Evolutionary conservation across 2,797 vertebrate species (phyloP).

Genomic region (Margarornis squamiger): DNA sequence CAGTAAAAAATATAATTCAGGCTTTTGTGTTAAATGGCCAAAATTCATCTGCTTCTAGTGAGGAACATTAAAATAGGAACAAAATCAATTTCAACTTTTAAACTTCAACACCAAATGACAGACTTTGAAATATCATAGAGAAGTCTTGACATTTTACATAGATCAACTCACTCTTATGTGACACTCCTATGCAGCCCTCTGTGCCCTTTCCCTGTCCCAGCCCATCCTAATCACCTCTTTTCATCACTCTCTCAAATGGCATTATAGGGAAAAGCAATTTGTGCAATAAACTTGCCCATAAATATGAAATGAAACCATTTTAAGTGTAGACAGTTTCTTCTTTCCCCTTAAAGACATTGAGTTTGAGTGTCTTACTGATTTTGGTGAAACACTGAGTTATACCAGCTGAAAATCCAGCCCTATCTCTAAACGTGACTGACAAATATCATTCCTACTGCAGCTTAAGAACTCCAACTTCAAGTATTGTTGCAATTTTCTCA

Average conservation of each 20-base stretch:
- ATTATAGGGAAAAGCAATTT: not conserved
- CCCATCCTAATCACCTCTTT: not conserved
- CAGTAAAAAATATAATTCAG: not conserved
- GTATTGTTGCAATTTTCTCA: not conserved
- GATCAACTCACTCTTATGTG: not conserved
- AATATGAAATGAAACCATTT: not conserved
- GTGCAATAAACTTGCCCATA: not conserved
- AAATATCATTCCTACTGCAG: not conserved
- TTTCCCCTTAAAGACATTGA: not conserved
- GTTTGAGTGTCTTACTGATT: not conserved
- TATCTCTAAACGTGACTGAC: not conserved
- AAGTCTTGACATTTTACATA: not conserved
- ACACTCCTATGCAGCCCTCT: not conserved
- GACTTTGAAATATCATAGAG: not conserved
- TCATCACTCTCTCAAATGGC: not conserved
- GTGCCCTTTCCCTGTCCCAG: not conserved
- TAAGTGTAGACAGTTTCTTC: not conserved
- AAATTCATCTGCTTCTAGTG: not conserved
- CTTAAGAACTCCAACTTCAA: not conserved
- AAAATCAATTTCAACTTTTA: not conserved
- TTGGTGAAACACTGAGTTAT: not conserved
- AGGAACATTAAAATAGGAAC: not conserved
- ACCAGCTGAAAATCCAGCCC: not conserved
- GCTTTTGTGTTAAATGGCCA: not conserved
- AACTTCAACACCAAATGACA: not conserved